Evolutionary conservation across 2,113 vertebrate species (phyloP).

Genomic region (Pampusana beccarii): DNA sequence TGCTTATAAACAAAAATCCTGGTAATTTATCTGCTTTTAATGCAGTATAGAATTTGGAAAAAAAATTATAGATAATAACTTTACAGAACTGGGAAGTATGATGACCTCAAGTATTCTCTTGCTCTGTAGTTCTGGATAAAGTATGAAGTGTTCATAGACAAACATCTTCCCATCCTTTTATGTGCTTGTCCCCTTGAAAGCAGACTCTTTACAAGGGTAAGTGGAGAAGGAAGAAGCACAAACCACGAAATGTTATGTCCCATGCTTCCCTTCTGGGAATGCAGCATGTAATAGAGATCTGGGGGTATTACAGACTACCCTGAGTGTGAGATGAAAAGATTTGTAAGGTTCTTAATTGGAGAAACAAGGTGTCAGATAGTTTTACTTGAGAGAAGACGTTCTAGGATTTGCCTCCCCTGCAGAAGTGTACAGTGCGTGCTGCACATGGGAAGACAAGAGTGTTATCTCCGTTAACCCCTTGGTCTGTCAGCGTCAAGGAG

Average conservation of each 20-base stretch:
- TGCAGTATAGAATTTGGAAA: neutral
- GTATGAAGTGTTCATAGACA: neutral
- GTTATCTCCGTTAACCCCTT: fast-evolving
- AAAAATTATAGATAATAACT: neutral
- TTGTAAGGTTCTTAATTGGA: neutral
- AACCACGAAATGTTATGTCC: neutral
- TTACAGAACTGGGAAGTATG: neutral
- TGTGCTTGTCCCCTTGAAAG: neutral
- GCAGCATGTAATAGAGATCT: neutral
- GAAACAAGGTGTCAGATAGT: neutral
- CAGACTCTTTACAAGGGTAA: neutral
- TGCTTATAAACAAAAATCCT: neutral
- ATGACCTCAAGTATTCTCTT: neutral
- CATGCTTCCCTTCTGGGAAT: neutral
- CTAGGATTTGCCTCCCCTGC: neutral
- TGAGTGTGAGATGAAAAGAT: neutral
- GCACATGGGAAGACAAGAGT: neutral
- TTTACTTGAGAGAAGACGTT: neutral
- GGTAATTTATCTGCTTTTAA: neutral
- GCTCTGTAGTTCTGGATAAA: neutral
- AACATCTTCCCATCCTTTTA: neutral
- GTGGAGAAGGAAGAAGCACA: neutral
- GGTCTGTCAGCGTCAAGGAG: neutral
- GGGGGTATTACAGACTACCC: neutral
- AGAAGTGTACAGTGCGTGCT: fast-evolving